phyloP scores from a whole-genome alignment of 2,888 invertebrate species.

The Netelia fuscicornis region DNA sequence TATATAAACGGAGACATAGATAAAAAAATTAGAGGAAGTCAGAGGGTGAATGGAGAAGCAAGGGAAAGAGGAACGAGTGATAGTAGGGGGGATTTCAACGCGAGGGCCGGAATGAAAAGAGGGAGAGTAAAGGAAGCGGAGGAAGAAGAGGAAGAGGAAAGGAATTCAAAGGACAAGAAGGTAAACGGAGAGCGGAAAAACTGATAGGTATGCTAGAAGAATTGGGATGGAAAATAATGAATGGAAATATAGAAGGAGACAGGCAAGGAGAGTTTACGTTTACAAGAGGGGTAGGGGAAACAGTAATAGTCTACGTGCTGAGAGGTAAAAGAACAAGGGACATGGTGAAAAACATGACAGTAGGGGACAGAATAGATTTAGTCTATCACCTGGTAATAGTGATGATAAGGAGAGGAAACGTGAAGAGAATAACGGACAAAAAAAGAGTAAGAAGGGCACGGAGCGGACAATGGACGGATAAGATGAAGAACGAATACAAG shows the following conservation, averaged over 20 bases:
- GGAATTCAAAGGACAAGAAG: not conserved
- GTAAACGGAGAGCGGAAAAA: slow-evolving; percentile 1
- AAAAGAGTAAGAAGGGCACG: not conserved
- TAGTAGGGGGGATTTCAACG: not conserved
- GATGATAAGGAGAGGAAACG: not conserved
- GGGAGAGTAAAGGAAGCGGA: too few species aligned
- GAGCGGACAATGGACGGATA: not conserved
- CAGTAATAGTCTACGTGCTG: slow-evolving; percentile 24
- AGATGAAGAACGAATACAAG: not conserved
- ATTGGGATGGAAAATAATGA: not conserved
- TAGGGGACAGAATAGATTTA: slow-evolving; percentile 12
- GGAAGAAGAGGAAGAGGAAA: too few species aligned
- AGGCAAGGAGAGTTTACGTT: slow-evolving; percentile 10
- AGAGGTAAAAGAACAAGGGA: not conserved
- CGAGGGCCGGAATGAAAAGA: too few species aligned
- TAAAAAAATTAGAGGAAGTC: not conserved
- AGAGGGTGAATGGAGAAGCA: not conserved
- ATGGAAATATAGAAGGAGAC: not conserved
- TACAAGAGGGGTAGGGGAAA: not conserved
- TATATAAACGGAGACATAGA: slow-evolving; percentile 32
- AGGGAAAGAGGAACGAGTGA: not conserved
- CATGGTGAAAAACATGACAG: not conserved
- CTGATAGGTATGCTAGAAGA: not conserved
- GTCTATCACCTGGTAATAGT: slow-evolving; percentile 23
- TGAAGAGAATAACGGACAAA: not conserved